phyloP scores from a whole-genome alignment of 1,140 invertebrate genomes.

The Zaprionus africanus region DNA sequence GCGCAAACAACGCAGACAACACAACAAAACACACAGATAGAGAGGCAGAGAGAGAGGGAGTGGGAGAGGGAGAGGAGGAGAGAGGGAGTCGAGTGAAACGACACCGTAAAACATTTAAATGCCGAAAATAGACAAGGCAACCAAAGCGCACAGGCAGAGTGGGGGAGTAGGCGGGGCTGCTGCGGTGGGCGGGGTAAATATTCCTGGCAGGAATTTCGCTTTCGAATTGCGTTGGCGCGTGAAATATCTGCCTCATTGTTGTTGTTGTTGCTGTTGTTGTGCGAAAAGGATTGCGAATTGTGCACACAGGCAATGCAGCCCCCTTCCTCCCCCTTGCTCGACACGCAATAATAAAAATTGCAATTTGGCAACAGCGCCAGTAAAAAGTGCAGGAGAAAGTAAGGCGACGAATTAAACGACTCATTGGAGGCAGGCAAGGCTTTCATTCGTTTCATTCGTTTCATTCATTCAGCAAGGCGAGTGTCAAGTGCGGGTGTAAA shows the following conservation, averaged over 20 bases:
- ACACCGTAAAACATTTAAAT: constrained; percentile 83
- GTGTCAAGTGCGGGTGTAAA: constrained; percentile 67
- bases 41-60: constrained; percentile 19
- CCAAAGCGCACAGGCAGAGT: constrained; percentile 14
- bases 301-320: constrained; percentile 48
- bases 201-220: constrained; percentile 66
- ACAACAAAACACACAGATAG: too few relatives aligned
- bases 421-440: constrained; percentile 49
- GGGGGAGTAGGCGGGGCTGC: neutral
- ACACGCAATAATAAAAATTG: constrained; percentile 55
- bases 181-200: constrained; percentile 1
- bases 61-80: constrained; percentile 22
- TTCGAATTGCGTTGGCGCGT: constrained; percentile 77
- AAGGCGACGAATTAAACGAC: constrained; percentile 52
- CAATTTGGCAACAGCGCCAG: constrained; percentile 51
- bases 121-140: constrained; percentile 75
- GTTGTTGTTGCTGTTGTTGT: constrained; percentile 1
- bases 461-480: constrained; percentile 69
- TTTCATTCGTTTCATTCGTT: constrained; percentile 67
- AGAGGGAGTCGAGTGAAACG: constrained; percentile 49
- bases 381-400: constrained; percentile 22
- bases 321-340: neutral
- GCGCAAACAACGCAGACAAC: constrained; percentile 75
- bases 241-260: constrained; percentile 54
- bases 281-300: constrained; percentile 70